Evolutionary conservation across 2,888 invertebrate genomes (phyloP), one percentile per base, ranked within the genome.

Genomic region (Phoronis australis): DNA sequence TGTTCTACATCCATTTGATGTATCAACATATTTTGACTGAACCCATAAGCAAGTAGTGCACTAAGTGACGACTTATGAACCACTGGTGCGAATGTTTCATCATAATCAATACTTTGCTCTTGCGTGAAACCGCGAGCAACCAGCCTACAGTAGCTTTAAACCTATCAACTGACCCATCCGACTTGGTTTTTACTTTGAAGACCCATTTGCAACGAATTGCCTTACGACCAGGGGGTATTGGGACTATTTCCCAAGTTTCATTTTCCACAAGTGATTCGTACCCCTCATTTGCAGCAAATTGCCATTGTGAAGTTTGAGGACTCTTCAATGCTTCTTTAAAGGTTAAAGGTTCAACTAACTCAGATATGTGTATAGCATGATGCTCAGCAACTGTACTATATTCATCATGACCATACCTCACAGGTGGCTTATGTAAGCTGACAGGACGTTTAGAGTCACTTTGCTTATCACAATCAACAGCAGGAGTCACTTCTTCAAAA

Each of bases 41-140:
- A 48, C 12, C 50, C 51, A 15, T 56, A 27, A 41, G 55, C 27
- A 2, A 60, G 39, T 12, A 60, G 22, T 41, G 48, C 9, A 15
- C 53, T 20, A 3, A 61, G 21, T 6, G 60, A 52, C 2, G 37
- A 39, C n/a, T 24, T 37, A 39, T 51, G 25, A 12, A 43, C 53
- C 1, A 60, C 55, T 23, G 57, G 61, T 6, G 38, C 35, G 39
- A 55, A 61, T 18, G 56, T 62, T 45, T 61, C 55, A 25, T 52
- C 43, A 37, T 55, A 62, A 38, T 61, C n/a, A n/a, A n/a, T n/a
- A n/a, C n/a, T n/a, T n/a, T n/a, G n/a, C n/a, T n/a, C n/a, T n/a
- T n/a, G n/a, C n/a, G n/a, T n/a, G n/a, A n/a, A n/a, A n/a, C n/a
- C n/a, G n/a, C n/a, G n/a, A n/a, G n/a, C n/a, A n/a, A n/a, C n/a